Conservation (phyloP, 1,140 invertebrate species). For the Muscidifurax raptorellus region DNA sequence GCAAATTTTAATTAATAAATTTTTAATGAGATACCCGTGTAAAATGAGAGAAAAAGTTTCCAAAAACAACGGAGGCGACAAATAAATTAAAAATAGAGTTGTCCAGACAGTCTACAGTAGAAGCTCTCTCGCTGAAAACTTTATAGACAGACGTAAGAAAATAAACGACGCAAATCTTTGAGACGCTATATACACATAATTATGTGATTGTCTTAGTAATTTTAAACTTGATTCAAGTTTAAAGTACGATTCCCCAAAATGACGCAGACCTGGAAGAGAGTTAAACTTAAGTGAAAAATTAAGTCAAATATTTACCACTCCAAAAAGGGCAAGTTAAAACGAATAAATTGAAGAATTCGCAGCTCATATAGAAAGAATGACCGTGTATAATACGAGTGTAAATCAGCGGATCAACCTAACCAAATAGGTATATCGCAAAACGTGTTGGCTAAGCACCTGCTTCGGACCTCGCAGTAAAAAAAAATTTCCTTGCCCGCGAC, state of each 20-base stretch:
- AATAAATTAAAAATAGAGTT: slow-evolving; percentile 23
- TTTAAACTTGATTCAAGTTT: slow-evolving; percentile 41
- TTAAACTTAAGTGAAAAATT: background rate
- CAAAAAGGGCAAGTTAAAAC: background rate
- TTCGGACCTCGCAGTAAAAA: too few species aligned
- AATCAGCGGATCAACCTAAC: background rate
- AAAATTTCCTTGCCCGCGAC: background rate
- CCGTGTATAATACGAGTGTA: too few species aligned
- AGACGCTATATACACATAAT: slow-evolving; percentile 39
- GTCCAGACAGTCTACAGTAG: background rate
- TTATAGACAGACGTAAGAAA: slow-evolving; percentile 8
- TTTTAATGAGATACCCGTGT: too few species aligned
- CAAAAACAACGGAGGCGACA: background rate
- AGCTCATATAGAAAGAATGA: too few species aligned
- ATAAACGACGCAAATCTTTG: slow-evolving; percentile 25
- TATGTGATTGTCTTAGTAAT: slow-evolving; percentile 29
- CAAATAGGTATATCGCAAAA: background rate
- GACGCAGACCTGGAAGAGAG: background rate
- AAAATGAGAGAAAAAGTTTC: background rate
- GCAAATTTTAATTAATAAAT: too few species aligned
- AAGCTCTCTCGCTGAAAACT: slow-evolving; percentile 13
- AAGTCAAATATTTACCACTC: background rate
- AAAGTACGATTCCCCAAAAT: slow-evolving; percentile 30
- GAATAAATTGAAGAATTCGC: too few species aligned
- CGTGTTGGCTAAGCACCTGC: too few species aligned